Evolutionary conservation across 2,113 vertebrate genomes (phyloP).

Genomic region (Apus apus): DNA sequence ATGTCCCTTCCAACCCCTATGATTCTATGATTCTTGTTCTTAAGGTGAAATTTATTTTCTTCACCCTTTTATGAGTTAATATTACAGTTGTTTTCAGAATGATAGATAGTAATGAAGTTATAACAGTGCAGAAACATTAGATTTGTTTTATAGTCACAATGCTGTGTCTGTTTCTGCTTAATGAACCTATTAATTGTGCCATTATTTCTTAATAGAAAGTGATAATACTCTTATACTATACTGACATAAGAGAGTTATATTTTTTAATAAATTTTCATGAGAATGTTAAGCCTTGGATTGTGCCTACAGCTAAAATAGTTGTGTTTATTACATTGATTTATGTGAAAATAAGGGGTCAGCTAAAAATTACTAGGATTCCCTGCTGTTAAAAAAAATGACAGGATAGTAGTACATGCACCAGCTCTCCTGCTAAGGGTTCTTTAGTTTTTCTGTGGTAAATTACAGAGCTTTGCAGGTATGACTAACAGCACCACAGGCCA

Average conservation of each 20-base stretch:
- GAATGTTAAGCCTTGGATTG: constrained; percentile 59
- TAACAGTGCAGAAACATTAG: not conserved
- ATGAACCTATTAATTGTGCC: constrained; percentile 37
- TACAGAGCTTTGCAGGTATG: constrained; percentile 64
- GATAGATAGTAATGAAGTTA: not conserved
- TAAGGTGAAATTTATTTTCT: not conserved
- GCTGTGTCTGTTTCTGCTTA: constrained; percentile 11
- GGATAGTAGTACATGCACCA: constrained; percentile 70
- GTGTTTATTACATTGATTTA: constrained; percentile 86
- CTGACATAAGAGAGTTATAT: constrained; percentile 34
- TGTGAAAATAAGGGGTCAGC: constrained; percentile 76
- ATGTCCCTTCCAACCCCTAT: no score
- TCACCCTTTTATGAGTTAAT: not conserved
- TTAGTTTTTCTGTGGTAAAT: constrained; percentile 72
- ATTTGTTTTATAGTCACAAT: not conserved
- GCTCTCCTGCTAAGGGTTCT: constrained; percentile 77
- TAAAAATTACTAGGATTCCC: constrained; percentile 79
- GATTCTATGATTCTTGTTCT: no score
- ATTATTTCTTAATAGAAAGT: constrained; percentile 41
- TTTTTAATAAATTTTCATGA: constrained; percentile 50
- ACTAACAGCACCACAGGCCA: constrained; percentile 61
- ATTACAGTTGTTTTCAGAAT: not conserved
- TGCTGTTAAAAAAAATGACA: constrained; percentile 84
- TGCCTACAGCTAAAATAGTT: constrained; percentile 57
- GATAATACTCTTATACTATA: constrained; percentile 36